phyloP scores from a whole-genome alignment of 2,797 vertebrate genomes.

The Enteromius paludinosus region DNA sequence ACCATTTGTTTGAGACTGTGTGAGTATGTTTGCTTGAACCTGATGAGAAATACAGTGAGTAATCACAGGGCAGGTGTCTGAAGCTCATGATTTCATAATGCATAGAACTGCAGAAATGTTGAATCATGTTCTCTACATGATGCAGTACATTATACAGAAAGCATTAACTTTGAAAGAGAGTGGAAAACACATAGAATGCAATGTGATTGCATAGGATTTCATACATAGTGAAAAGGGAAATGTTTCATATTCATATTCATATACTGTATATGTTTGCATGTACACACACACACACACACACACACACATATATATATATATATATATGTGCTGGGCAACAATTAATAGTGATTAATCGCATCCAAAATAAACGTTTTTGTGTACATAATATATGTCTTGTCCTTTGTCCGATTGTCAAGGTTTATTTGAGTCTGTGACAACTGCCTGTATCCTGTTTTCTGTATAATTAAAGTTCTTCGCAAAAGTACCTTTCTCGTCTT shows the following conservation, averaged over 20 bases:
- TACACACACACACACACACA: neutral
- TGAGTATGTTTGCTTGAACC: constrained; percentile 10
- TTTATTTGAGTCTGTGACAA: no score
- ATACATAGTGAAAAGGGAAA: neutral
- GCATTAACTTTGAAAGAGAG: neutral
- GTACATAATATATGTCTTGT: no score
- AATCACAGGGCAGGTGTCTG: constrained; percentile 5
- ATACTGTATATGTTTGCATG: neutral
- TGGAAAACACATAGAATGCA: neutral
- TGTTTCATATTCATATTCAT: neutral
- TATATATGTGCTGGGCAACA: no score
- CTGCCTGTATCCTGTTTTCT: no score
- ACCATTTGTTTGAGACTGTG: constrained; percentile 19
- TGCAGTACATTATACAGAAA: constrained; percentile 16
- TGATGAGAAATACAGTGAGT: constrained; percentile 42
- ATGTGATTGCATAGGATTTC: neutral
- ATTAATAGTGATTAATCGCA: no score
- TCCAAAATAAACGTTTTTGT: no score
- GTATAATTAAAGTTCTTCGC: no score
- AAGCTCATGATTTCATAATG: constrained; percentile 23
- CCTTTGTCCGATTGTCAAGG: no score
- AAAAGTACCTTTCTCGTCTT: no score
- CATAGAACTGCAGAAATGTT: neutral
- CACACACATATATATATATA: no score
- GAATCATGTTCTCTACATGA: constrained; percentile 16